Percentiles rank a stretch among this genome's conserved stretches.
These are phyloP conservation scores for Stenopsyche tienmushanensis DNA, from an alignment of 1,140 invertebrate species.

Conservation along the genomic window DNA sequence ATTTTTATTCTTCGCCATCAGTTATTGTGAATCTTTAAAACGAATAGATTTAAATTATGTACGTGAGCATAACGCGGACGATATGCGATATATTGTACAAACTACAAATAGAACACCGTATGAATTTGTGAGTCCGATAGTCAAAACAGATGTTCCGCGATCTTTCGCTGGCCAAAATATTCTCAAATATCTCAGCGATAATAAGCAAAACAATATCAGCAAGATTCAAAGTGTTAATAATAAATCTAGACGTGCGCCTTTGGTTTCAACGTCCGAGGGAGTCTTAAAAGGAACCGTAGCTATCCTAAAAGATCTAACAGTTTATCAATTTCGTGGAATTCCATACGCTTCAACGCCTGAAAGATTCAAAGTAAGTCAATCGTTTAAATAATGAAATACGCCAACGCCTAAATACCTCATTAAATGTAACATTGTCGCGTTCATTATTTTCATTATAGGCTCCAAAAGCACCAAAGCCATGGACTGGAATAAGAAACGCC, in stretches of 20 bases:
- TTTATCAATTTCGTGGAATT: slow-evolving; percentile 19
- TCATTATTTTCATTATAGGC: slow-evolving; percentile 46
- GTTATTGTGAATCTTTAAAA: too few relatives aligned
- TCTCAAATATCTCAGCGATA: too few relatives aligned
- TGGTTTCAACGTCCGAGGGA: slow-evolving; percentile 20
- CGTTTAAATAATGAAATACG: background rate
- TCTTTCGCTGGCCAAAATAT: too few relatives aligned
- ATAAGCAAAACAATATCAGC: too few relatives aligned
- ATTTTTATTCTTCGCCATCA: too few relatives aligned
- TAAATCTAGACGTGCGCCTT: background rate
- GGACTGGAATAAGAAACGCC: slow-evolving; percentile 50
- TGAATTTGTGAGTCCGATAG: too few relatives aligned
- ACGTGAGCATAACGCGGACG: too few relatives aligned
- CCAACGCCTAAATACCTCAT: background rate
- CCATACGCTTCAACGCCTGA: slow-evolving; percentile 10
- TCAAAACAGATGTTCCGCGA: too few relatives aligned
- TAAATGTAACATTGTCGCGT: background rate
- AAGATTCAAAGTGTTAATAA: background rate
- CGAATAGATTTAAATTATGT: too few relatives aligned
- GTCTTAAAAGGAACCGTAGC: background rate
- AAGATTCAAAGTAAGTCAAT: slow-evolving; percentile 21
- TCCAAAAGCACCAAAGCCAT: slow-evolving; percentile 50
- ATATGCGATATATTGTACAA: too few relatives aligned
- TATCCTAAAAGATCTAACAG: background rate
- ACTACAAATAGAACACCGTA: too few relatives aligned